Evolutionary conservation across 2,888 invertebrate genomes (phyloP).

Genomic region (Apamea epomidion): DNA sequence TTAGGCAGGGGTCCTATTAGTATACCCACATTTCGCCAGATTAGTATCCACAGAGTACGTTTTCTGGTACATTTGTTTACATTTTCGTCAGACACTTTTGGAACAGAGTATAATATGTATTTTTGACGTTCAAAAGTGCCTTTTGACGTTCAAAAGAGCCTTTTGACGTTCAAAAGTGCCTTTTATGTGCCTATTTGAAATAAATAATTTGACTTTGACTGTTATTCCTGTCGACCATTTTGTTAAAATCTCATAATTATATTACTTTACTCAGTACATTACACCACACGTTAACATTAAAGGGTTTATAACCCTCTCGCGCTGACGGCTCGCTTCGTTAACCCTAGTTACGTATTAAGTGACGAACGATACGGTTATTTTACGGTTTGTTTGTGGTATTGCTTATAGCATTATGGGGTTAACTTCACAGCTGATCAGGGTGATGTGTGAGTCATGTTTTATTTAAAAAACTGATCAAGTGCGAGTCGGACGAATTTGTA

Average conservation of each 20-base stretch:
- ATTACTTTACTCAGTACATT: conserved; percentile 35
- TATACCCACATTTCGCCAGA: too few relatives aligned
- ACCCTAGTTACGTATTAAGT: conserved; percentile 61
- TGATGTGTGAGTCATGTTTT: conserved; percentile 19
- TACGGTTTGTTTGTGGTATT: conserved; percentile 62
- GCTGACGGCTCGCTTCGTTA: conserved; percentile 62
- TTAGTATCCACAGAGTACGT: neutral
- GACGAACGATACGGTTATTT: conserved; percentile 66
- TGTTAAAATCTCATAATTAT: conserved; percentile 43
- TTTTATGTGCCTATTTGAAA: too few relatives aligned
- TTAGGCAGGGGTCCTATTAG: too few relatives aligned
- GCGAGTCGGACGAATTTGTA: too few relatives aligned
- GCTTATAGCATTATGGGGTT: conserved; percentile 50
- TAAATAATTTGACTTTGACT: neutral
- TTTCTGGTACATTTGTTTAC: neutral
- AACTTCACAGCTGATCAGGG: conserved; percentile 41
- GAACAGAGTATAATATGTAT: neutral
- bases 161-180: too few relatives aligned
- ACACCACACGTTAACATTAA: conserved; percentile 35
- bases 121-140: too few relatives aligned
- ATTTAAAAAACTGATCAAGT: neutral
- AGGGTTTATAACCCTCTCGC: conserved; percentile 59
- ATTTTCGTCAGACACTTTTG: neutral
- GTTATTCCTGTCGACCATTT: neutral
- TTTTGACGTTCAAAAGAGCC: too few relatives aligned